Evolutionary conservation across 2,113 vertebrate genomes (phyloP).

Genomic region (Numida meleagris): DNA sequence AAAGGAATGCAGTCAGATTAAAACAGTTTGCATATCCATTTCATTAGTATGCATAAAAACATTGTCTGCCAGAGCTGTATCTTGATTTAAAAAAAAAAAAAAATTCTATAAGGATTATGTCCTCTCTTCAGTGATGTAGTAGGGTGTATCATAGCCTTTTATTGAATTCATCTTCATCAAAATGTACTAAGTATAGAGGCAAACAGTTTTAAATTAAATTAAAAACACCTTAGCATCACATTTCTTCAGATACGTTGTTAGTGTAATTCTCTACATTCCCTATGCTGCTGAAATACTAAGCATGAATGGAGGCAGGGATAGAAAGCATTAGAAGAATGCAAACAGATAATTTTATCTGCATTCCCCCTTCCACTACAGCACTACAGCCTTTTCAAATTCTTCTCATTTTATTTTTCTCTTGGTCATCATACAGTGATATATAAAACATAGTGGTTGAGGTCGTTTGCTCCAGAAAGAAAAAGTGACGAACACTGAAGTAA

Average conservation of each 20-base stretch:
- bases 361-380: neutral
- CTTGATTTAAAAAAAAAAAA: neutral
- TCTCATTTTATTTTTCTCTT: neutral
- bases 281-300: neutral
- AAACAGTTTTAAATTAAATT: neutral
- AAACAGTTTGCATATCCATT: neutral
- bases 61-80: neutral
- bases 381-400: neutral
- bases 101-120: neutral
- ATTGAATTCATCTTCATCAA: neutral
- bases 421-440: neutral
- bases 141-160: neutral
- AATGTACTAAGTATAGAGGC: neutral
- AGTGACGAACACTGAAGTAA: neutral
- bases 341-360: neutral
- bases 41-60: neutral
- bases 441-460: neutral
- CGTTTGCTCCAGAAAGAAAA: neutral
- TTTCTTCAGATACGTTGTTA: neutral
- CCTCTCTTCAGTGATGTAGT: neutral
- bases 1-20: neutral
- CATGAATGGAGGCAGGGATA: rapidly evolving
- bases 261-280: neutral
- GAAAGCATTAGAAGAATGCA: neutral
- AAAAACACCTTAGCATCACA: rapidly evolving